Base-by-base conservation (phyloP, 1,140 invertebrate species). In the Tetranychus cinnabarinus region DNA sequence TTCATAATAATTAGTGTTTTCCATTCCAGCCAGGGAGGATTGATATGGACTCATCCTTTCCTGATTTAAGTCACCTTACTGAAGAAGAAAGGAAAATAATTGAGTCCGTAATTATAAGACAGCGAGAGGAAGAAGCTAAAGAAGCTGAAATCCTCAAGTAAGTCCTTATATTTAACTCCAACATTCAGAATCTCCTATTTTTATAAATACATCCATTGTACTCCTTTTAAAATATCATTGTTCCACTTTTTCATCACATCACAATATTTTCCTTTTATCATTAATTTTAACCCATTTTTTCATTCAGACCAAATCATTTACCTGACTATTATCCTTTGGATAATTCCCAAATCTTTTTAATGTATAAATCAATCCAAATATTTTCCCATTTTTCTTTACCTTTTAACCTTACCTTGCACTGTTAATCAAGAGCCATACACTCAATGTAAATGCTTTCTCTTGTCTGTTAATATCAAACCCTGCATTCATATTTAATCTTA, bases 51-150 rank as follows among this genome's bases (percentile, higher is more conserved):
- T n/a, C 50, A 31, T 52, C 50, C n/a, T 52, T 33, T 33, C 91
- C 91, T 67, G 92, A 97, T 79, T 81, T 98, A 69, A 95, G 88
- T 71, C 91, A 97, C 77, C 82, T 97, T 70, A 97, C 89, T 68
- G 85, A 88, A 69, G 90, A 97, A 75, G 93, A 97, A 78, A 80
- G 92, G 72, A 82, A 83, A 75, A 93, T 97, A 77, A 97, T 98
- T 74, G 87, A 96, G 75, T 82, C 83, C 69, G 93, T 98, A 67
- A 86, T 97, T 76, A 81, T 89, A 78, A 78, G 93, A 65, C 92
- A 97, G 75, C 85, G 86, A 73, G 86, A 90, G 72, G 93, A 97
- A 77, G 93, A 97, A 76, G 85, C 90, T 72, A 81, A 84, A 67
- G 92, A 97, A 74, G 84, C 86, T 72, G 86, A 91, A 74, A 85